These are phyloP conservation scores for Polypedilum vanderplanki DNA, from an alignment of 1,140 invertebrate species.

Conservation along the genomic window DNA sequence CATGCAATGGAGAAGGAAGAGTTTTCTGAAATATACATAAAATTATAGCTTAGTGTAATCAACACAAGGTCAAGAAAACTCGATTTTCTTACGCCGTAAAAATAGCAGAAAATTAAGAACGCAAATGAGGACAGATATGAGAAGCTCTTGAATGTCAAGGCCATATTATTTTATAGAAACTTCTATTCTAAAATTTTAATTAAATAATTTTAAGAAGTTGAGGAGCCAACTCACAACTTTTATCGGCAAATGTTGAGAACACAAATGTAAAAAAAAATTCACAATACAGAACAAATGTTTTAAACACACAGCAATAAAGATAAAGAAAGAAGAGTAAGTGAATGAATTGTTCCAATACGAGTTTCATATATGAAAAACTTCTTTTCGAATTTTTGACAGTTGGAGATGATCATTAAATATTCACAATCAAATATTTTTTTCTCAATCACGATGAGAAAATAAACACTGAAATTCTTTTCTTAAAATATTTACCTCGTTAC, in stretches of 20 bases:
- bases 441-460: too few species aligned
- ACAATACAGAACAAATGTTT: too few species aligned
- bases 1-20: not conserved
- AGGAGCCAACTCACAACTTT: not conserved
- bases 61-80: not conserved
- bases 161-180: not conserved
- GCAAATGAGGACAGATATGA: not conserved
- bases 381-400: not conserved
- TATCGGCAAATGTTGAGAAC: not conserved
- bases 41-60: too few species aligned
- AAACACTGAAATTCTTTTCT: not conserved
- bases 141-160: not conserved
- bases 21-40: not conserved
- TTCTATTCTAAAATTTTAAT: not conserved
- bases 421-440: too few species aligned
- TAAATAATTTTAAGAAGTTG: not conserved
- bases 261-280: too few species aligned
- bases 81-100: not conserved
- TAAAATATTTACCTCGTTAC: not conserved
- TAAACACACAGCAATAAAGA: too few species aligned
- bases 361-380: not conserved
- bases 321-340: too few species aligned
- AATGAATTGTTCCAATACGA: too few species aligned
- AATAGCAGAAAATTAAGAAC: not conserved
- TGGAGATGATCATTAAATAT: not conserved